Evolutionary conservation across 2,113 vertebrate species (phyloP), one percentile per base, ranked within the genome.

Genomic region (Megaleporinus macrocephalus): DNA sequence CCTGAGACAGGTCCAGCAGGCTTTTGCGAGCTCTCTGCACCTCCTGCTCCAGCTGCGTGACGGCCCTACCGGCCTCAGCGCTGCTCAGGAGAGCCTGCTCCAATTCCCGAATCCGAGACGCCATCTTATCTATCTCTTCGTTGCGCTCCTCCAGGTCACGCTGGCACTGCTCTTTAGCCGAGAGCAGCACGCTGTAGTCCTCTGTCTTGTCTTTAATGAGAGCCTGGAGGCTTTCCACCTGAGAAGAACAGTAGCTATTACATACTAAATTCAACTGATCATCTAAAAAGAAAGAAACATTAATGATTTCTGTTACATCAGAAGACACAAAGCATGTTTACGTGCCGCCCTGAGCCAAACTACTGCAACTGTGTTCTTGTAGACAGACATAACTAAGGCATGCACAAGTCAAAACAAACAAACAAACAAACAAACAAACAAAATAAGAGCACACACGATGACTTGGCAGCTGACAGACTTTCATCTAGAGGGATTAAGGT

Each of bases 201-300:
- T 97, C 96, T 0, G 88, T 92, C 81, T 95, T 97, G 85, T 96
- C 95, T 91, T 93, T 96, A 76, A 98, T 85, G 79, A 95, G 91
- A 70, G 93, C 92, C 88, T 97, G 95, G 65, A 98, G 91, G 74
- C 89, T 94, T 88, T 98, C 96, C 79, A 97, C 92, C 98, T 99
- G 85, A 62, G 68, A 83, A 49, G 69, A 73, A 73, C 5, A 73
- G 18, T 4, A 20, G n/a, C 33, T 20, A 27, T 26, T 13, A 61
- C 51, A 44, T 14, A 4, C 2, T 26, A 1, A 41, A 33, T 22
- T 61, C 14, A 27, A 10, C 44, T 9, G 11, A 44, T 44, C 41
- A 44, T 4, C 41, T 4, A 44, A 44, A 44, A 44, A 44, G 11
- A 44, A 9, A 44, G 11, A 44, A 9, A 44, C 5, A 44, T 44